A percentile compares a stretch with the other conserved stretches of the same genome.
Conservation (phyloP, 2,888 invertebrate species). For the Cryptus viduatorius region DNA sequence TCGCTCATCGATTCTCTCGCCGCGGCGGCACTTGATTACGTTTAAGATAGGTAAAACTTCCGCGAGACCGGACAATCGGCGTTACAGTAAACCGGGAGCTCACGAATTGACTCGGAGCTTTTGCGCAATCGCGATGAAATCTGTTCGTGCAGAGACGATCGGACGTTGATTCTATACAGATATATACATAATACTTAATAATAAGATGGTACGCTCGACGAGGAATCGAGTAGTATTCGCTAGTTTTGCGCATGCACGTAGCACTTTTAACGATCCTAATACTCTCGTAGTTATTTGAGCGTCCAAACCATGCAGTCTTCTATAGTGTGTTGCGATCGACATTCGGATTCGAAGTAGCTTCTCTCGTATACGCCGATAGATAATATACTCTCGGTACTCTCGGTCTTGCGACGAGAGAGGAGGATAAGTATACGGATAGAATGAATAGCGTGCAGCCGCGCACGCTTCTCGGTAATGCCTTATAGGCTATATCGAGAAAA, state of each 20-base stretch:
- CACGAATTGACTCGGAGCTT: conserved; percentile 9
- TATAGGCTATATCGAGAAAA: conserved; percentile 7
- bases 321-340: conserved; percentile 35
- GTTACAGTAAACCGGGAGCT: conserved; percentile 44
- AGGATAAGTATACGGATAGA: conserved; percentile 38
- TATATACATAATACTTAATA: conserved; percentile 12
- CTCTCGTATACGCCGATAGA: conserved; percentile 3
- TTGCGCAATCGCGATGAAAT: conserved; percentile 62
- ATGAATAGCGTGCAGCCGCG: conserved; percentile 55
- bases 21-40: too few relatives aligned
- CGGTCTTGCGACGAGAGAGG: background rate
- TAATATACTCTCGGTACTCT: background rate
- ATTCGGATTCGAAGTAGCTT: conserved; percentile 24
- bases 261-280: too few relatives aligned
- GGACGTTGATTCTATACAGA: conserved; percentile 42
- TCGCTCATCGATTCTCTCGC: too few relatives aligned
- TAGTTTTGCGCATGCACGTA: too few relatives aligned
- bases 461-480: conserved; percentile 32
- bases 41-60: background rate
- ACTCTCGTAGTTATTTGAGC: too few relatives aligned
- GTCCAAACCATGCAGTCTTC: too few relatives aligned
- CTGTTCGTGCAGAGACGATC: conserved; percentile 55
- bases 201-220: background rate
- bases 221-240: background rate
- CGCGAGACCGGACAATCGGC: conserved; percentile 23